Conservation (phyloP, 2,797 vertebrate genomes). For the Megalops cyprinoides region DNA sequence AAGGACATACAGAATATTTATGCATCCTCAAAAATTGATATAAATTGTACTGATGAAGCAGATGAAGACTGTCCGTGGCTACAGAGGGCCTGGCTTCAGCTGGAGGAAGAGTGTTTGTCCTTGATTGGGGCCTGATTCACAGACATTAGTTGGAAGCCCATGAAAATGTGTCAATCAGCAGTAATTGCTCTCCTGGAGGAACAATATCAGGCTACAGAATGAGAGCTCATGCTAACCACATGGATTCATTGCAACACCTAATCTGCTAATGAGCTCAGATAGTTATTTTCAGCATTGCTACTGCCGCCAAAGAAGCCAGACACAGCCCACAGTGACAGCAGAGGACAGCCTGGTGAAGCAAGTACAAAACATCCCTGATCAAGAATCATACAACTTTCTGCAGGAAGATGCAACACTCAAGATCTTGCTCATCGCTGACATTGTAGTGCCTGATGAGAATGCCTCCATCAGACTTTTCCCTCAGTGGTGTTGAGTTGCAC, state of each 20-base stretch:
- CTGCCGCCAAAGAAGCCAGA: constrained; percentile 65
- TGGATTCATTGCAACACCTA: constrained; percentile 86
- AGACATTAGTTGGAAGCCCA: constrained; percentile 72
- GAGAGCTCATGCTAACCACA: constrained; percentile 74
- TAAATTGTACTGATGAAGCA: constrained; percentile 48
- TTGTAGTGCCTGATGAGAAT: no score
- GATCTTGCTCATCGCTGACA: constrained; percentile 21
- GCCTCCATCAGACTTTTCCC: not conserved
- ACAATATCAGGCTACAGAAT: constrained; percentile 77
- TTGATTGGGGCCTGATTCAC: constrained; percentile 79
- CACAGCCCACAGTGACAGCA: constrained; percentile 76
- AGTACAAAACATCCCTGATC: constrained; percentile 57
- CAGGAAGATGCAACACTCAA: constrained; percentile 48
- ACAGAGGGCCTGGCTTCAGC: constrained; percentile 20
- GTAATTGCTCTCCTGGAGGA: constrained; percentile 89
- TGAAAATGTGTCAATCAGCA: constrained; percentile 91
- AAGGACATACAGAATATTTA: not conserved
- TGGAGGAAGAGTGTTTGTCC: constrained; percentile 75
- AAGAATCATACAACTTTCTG: constrained; percentile 40
- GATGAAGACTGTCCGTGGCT: constrained; percentile 32
- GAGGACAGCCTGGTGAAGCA: constrained; percentile 76
- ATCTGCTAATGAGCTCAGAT: constrained; percentile 90
- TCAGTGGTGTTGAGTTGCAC: not conserved
- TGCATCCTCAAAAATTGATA: constrained; percentile 37
- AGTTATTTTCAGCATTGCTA: constrained; percentile 80